phyloP scores from a whole-genome alignment of 2,888 invertebrate genomes.

The Epistrophe grossulariae region DNA sequence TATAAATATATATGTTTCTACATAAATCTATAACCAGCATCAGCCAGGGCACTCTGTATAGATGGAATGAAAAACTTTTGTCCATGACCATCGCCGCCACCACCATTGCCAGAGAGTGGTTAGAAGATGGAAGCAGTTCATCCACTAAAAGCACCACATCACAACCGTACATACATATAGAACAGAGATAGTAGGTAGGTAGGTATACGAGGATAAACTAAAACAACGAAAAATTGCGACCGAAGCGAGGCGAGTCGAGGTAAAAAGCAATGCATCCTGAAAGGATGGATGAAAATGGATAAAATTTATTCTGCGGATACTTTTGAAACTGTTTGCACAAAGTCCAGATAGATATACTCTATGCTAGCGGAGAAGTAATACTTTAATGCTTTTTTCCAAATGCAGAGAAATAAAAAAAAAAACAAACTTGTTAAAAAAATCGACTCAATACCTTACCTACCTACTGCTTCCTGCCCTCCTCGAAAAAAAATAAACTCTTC shows the following conservation, averaged over 20 bases:
- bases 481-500: conserved; percentile 5
- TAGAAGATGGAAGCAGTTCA: conserved; percentile 52
- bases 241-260: conserved; percentile 44
- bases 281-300: conserved; percentile 70
- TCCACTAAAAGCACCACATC: conserved; percentile 68
- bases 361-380: conserved; percentile 58
- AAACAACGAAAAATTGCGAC: conserved; percentile 58
- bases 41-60: conserved; percentile 14
- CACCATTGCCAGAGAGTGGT: conserved; percentile 33
- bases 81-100: conserved; percentile 53
- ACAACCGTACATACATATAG: conserved; percentile 19
- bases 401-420: conserved; percentile 37
- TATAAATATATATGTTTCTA: background rate
- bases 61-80: conserved; percentile 68
- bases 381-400: conserved; percentile 69
- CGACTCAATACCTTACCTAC: background rate
- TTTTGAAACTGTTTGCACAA: conserved; percentile 72
- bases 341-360: conserved; percentile 11
- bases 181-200: background rate
- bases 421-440: background rate
- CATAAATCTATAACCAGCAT: conserved; percentile 21
- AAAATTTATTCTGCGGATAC: conserved; percentile 73
- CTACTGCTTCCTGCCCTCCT: no score
- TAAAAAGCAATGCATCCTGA: conserved; percentile 48
- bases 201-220: conserved; percentile 37